Evolutionary conservation across 2,113 vertebrate genomes (phyloP).

Genomic region (Brachirus orientalis): DNA sequence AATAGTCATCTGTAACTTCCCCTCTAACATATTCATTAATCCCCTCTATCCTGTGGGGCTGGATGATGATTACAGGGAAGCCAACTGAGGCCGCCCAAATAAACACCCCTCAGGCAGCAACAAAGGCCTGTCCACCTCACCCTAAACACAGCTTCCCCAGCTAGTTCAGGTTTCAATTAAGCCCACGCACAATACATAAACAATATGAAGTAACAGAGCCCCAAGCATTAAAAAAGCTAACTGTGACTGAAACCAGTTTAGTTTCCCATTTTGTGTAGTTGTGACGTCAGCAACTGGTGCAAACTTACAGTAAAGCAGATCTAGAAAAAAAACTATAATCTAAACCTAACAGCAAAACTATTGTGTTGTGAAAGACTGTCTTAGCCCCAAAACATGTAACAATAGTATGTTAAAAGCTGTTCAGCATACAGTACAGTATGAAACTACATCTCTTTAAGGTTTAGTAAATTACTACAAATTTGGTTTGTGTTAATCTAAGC

Average conservation of each 20-base stretch:
- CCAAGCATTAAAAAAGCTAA: conserved; percentile 42
- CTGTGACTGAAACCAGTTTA: conserved; percentile 64
- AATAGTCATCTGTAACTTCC: conserved; percentile 82
- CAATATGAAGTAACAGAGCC: conserved; percentile 71
- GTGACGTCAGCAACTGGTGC: conserved; percentile 13
- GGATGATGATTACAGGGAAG: conserved; percentile 81
- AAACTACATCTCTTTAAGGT: background rate
- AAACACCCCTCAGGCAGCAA: conserved; percentile 79
- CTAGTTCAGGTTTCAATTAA: conserved; percentile 79
- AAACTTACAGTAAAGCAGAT: conserved; percentile 30
- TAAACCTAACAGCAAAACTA: conserved; percentile 6
- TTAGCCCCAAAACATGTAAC: background rate
- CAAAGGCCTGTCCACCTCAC: conserved; percentile 79
- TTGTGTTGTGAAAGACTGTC: background rate
- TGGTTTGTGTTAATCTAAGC: conserved; percentile 7
- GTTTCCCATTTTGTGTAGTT: conserved; percentile 55
- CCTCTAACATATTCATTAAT: conserved; percentile 79
- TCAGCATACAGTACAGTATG: background rate
- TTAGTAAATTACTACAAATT: background rate
- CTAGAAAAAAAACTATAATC: conserved; percentile 6
- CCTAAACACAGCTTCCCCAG: conserved; percentile 78
- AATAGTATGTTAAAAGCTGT: background rate
- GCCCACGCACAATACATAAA: conserved; percentile 75
- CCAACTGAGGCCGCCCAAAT: conserved; percentile 79
- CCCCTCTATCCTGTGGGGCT: conserved; percentile 77